Evolutionary conservation across 35 echinoderm and acorn worm genomes (phyloP).

Genomic region (Lytechinus pictus): DNA sequence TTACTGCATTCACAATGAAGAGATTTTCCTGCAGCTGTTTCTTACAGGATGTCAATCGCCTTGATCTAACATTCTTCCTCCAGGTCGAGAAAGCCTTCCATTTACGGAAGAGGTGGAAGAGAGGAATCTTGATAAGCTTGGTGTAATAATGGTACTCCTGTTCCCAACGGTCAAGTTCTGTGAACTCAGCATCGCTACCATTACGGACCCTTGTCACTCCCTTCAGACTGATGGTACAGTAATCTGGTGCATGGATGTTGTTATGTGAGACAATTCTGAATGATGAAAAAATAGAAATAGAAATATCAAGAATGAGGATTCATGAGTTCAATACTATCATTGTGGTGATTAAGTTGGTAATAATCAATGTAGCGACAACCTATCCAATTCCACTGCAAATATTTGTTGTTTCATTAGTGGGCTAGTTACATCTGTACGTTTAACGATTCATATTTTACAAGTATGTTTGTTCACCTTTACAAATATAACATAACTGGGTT

Average conservation of each 20-base stretch:
- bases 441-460: neutral
- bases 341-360: neutral
- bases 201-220: conserved; percentile 81
- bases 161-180: conserved; percentile 95
- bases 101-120: conserved; percentile 89
- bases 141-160: conserved; percentile 95
- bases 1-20: conserved; percentile 96
- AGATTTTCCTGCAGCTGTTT: conserved; percentile 97
- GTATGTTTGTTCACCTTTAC: neutral
- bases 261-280: conserved; percentile 93
- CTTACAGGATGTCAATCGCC: conserved; percentile 87
- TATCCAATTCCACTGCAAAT: too few species aligned
- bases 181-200: conserved; percentile 90
- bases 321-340: neutral
- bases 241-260: conserved; percentile 87
- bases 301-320: neutral
- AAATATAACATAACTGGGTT: neutral
- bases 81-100: conserved; percentile 98
- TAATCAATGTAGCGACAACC: too few species aligned
- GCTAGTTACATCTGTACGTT: neutral
- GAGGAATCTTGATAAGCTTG: conserved; percentile 77
- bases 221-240: conserved; percentile 94
- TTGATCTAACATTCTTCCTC: conserved; percentile 91
- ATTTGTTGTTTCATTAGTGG: too few species aligned
- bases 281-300: neutral